A percentile compares a stretch with the other conserved stretches of the same genome.
Evolutionary conservation across 1,140 invertebrate species (phyloP).

Genomic region (Drosophila ogumai): DNA sequence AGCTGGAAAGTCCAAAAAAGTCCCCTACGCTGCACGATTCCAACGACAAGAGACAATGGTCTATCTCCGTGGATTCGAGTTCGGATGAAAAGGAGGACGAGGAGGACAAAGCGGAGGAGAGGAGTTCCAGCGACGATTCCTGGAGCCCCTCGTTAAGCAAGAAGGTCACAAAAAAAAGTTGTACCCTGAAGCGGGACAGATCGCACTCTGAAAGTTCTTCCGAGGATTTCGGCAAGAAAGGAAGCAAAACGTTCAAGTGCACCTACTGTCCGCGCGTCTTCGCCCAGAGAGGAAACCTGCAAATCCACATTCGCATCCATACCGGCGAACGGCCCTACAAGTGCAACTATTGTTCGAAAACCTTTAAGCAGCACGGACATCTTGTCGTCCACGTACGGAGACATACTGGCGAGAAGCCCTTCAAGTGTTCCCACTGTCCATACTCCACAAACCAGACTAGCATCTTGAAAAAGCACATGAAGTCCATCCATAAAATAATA

Average conservation of each 20-base stretch:
- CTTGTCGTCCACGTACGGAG: neutral
- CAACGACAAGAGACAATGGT: neutral
- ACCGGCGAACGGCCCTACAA: slow-evolving; percentile 24
- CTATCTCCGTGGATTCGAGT: neutral
- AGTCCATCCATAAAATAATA: neutral
- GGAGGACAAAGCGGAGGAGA: too few species aligned
- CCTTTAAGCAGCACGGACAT: neutral
- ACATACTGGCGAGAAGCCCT: slow-evolving; percentile 9
- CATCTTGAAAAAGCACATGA: neutral
- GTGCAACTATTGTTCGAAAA: neutral
- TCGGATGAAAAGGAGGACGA: too few species aligned
- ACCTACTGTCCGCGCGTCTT: slow-evolving; percentile 8
- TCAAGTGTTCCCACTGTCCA: neutral
- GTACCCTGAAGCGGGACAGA: neutral
- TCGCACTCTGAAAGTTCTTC: neutral
- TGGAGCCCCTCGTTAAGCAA: slow-evolving; percentile 1
- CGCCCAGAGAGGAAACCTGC: slow-evolving; percentile 11
- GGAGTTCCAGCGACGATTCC: neutral
- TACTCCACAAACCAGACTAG: neutral
- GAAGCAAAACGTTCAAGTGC: neutral
- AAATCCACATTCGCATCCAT: slow-evolving; percentile 1
- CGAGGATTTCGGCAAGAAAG: neutral
- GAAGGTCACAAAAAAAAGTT: neutral
- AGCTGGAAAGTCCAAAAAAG: neutral
- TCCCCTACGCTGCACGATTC: neutral